These are phyloP conservation scores for Halichondria panicea DNA, from an alignment of 37 sponge, comb jelly and placozoan genomes.

Conservation along the genomic window DNA sequence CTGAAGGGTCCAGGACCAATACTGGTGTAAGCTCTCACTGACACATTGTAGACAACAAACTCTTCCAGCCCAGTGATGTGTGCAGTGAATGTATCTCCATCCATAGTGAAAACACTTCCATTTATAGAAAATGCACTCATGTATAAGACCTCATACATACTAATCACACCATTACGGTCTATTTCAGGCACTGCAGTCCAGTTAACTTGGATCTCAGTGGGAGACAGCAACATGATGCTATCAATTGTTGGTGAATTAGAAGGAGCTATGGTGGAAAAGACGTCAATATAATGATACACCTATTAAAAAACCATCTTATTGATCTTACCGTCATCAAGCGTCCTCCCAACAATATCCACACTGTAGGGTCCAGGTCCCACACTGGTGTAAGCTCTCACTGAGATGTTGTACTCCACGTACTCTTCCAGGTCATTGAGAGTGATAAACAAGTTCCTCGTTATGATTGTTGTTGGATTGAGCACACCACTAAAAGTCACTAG, in stretches of 20 bases:
- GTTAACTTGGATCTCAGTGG: slow-evolving; percentile 12
- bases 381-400: slow-evolving; percentile 10
- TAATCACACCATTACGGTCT: slow-evolving; percentile 2
- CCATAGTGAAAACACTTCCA: no score
- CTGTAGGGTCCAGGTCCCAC: slow-evolving; percentile 14
- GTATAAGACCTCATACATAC: neutral
- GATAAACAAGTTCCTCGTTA: neutral
- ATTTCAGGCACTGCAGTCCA: slow-evolving; percentile 7
- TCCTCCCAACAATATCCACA: neutral
- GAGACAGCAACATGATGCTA: neutral
- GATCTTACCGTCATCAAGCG: slow-evolving; percentile 16
- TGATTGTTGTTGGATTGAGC: neutral
- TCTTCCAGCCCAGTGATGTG: no score
- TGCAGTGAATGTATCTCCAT: no score
- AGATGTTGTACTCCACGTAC: slow-evolving; percentile 27
- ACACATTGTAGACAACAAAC: no score
- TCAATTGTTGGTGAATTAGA: slow-evolving; percentile 13
- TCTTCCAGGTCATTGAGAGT: slow-evolving; percentile 6
- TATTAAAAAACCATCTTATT: no score
- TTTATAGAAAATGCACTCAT: neutral
- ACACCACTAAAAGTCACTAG: neutral
- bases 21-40: no score
- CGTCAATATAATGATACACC: neutral
- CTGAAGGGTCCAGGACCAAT: no score
- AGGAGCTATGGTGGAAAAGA: slow-evolving; percentile 10